These are phyloP conservation scores for Nemopilema nomurai DNA, from an alignment of 30 jellyfish, hydroid and myxozoan genomes.

Conservation along the genomic window DNA sequence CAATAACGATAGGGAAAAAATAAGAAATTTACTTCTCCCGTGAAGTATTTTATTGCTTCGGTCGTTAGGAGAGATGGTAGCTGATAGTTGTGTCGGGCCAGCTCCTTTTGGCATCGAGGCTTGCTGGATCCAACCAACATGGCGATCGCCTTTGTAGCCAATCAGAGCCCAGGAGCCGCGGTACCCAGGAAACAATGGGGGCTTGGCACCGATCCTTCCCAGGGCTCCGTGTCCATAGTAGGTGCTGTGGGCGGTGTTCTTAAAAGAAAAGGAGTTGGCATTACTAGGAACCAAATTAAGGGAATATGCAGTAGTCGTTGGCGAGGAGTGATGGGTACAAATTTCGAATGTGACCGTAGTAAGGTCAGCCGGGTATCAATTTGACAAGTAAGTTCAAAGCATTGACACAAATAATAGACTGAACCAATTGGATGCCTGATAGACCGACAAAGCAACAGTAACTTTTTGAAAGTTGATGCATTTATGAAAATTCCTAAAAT, in stretches of 20 bases:
- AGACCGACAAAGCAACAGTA: background rate
- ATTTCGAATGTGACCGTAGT: no score
- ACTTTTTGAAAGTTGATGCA: no score
- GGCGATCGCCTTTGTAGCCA: slow-evolving; percentile 69
- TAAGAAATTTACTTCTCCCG: background rate
- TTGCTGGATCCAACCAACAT: slow-evolving; percentile 73
- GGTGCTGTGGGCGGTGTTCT: slow-evolving; percentile 58
- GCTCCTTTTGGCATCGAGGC: slow-evolving; percentile 26
- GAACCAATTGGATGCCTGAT: background rate
- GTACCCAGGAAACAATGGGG: slow-evolving; percentile 52
- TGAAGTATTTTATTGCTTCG: slow-evolving; percentile 2
- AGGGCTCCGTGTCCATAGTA: slow-evolving; percentile 34
- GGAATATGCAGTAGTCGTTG: no score
- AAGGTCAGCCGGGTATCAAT: background rate
- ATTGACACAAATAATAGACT: background rate
- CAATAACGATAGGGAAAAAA: background rate
- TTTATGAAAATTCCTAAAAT: no score
- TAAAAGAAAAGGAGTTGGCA: background rate
- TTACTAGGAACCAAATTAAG: background rate
- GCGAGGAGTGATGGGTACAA: no score
- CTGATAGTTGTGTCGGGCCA: slow-evolving; percentile 74
- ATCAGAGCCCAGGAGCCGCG: slow-evolving; percentile 86
- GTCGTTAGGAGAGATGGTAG: slow-evolving; percentile 11
- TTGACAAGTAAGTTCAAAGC: background rate
- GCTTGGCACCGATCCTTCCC: slow-evolving; percentile 63